Evolutionary conservation across 2,888 invertebrate genomes (phyloP).

Genomic region (Melinaea menophilus): DNA sequence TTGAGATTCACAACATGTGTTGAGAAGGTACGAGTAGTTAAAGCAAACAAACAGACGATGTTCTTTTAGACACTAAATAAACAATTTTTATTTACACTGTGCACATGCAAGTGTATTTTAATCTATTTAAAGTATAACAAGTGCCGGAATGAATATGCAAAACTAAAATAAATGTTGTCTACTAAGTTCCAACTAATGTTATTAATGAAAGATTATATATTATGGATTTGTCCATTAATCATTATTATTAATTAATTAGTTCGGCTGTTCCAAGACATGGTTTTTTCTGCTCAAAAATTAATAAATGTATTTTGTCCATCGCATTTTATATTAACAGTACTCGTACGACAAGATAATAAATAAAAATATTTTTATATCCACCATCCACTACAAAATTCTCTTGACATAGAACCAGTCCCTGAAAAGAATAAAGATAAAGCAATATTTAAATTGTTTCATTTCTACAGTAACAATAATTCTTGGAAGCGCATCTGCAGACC

Average conservation of each 20-base stretch:
- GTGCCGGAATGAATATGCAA: background rate
- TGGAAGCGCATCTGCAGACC: slow-evolving; percentile 31
- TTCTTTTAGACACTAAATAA: slow-evolving; percentile 1
- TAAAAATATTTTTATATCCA: slow-evolving; percentile 1
- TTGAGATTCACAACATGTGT: background rate
- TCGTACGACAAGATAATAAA: background rate
- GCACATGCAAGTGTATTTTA: background rate
- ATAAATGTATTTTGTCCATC: background rate
- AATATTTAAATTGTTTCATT: slow-evolving; percentile 31
- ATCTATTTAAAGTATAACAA: background rate
- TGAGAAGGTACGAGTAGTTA: background rate
- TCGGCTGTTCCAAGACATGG: background rate
- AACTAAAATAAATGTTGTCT: background rate
- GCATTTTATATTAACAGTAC: background rate
- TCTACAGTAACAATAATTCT: slow-evolving; percentile 30
- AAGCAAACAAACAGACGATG: background rate
- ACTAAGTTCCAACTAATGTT: no score
- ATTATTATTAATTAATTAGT: no score
- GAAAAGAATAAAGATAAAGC: slow-evolving; percentile 16
- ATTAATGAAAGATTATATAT: no score
- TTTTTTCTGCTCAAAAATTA: background rate
- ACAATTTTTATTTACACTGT: background rate
- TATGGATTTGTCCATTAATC: no score
- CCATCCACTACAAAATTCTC: background rate
- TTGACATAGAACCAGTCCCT: background rate